Conservation (phyloP, 2,888 invertebrate genomes). For the Epinotia ramella region DNA sequence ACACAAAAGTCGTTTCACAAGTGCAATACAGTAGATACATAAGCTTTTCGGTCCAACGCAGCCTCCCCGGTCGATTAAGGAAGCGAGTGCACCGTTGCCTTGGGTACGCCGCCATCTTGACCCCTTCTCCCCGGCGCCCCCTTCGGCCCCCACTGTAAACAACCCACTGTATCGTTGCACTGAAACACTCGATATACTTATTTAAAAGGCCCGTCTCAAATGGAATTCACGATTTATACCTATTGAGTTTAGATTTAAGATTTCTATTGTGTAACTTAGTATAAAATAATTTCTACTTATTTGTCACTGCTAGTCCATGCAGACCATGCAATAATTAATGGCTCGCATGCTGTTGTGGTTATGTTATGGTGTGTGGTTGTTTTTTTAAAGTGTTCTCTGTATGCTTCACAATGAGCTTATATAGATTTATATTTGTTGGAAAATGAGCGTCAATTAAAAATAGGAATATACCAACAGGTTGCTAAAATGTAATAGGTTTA, state of each 20-base stretch:
- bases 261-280: background rate
- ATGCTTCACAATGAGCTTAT: background rate
- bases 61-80: constrained; percentile 83
- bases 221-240: constrained; percentile 71
- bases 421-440: background rate
- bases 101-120: constrained; percentile 83
- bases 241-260: constrained; percentile 27
- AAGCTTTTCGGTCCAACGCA: constrained; percentile 72
- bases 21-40: constrained; percentile 79
- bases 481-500: no score
- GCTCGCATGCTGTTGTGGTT: background rate
- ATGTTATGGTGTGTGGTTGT: background rate
- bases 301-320: background rate
- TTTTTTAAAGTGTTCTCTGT: background rate
- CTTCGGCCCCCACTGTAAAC: constrained; percentile 74
- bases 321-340: background rate
- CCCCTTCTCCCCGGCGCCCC: constrained; percentile 59
- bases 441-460: background rate
- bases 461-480: background rate
- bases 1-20: constrained; percentile 64
- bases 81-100: constrained; percentile 84
- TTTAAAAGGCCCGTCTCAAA: constrained; percentile 76
- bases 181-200: constrained; percentile 81
- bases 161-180: constrained; percentile 82
- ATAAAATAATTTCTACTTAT: constrained; percentile 16